Conservation (phyloP, 2,888 invertebrate genomes). For the Octonoba sinensis region DNA sequence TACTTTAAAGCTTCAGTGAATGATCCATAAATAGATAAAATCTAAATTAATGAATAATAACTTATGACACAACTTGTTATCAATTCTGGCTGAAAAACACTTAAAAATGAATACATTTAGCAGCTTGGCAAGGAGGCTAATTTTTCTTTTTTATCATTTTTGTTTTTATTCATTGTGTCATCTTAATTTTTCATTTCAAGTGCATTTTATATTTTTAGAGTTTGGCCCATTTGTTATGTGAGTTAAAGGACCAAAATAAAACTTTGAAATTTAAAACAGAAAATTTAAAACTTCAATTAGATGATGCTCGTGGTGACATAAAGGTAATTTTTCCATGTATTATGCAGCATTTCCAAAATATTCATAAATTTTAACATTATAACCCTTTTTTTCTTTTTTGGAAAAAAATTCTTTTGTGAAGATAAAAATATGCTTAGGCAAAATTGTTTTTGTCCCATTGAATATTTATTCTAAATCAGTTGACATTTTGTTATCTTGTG, state of each 20-base stretch:
- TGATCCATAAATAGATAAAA: too few species aligned
- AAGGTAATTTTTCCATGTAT: conserved; percentile 69
- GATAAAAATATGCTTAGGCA: too few species aligned
- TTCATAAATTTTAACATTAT: not conserved
- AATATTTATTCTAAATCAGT: too few species aligned
- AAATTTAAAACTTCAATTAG: conserved; percentile 79
- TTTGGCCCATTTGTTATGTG: conserved; percentile 68
- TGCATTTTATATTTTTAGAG: conserved; percentile 33
- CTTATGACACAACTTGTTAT: too few species aligned
- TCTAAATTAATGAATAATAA: too few species aligned
- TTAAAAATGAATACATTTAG: too few species aligned
- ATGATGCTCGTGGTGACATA: conserved; percentile 73
- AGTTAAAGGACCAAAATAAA: conserved; percentile 75
- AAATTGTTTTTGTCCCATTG: too few species aligned
- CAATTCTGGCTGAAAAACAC: too few species aligned
- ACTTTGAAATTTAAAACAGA: conserved; percentile 77
- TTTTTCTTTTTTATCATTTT: too few species aligned
- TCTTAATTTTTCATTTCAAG: not conserved
- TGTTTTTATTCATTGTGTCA: not conserved
- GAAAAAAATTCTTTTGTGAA: not conserved
- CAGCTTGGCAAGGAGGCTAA: too few species aligned
- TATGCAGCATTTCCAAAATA: not conserved
- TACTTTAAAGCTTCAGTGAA: too few species aligned
- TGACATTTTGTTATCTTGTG: too few species aligned
- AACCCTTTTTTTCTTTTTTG: not conserved